These are phyloP conservation scores for Melinaea menophilus DNA, from an alignment of 2,888 invertebrate genomes.

Conservation along the genomic window DNA sequence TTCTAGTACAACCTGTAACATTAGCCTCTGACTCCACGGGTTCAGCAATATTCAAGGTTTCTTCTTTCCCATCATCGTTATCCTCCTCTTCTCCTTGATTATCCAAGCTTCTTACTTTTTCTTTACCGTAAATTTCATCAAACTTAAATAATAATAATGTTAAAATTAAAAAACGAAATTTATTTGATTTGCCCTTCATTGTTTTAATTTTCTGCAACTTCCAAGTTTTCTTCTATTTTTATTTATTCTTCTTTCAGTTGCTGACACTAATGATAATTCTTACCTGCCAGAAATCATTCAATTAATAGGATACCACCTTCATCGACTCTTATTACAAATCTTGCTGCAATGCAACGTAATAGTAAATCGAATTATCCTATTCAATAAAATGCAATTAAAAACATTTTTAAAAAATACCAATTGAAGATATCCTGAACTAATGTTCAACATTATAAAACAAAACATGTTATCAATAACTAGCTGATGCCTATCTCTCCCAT, in stretches of 20 bases:
- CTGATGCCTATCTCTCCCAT: too few species aligned
- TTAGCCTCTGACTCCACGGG: constrained; percentile 45
- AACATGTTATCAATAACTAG: too few species aligned
- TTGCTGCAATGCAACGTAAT: too few species aligned
- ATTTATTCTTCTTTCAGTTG: constrained; percentile 47
- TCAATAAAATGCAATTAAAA: too few species aligned
- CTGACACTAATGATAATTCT: constrained; percentile 17
- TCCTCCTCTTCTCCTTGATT: constrained; percentile 55
- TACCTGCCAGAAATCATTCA: constrained; percentile 13
- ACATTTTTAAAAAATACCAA: too few species aligned
- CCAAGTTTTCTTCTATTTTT: constrained; percentile 42
- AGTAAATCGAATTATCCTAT: too few species aligned
- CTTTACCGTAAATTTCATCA: constrained; percentile 42
- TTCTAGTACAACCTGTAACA: constrained; percentile 53
- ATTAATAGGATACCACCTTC: too few species aligned
- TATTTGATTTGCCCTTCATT: constrained; percentile 43
- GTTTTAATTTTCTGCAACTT: constrained; percentile 33
- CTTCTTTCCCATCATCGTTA: constrained; percentile 55
- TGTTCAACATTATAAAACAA: too few species aligned
- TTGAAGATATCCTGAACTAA: too few species aligned
- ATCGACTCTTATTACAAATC: too few species aligned
- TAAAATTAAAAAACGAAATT: constrained; percentile 44
- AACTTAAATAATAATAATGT: constrained; percentile 43
- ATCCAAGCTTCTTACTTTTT: constrained; percentile 60
- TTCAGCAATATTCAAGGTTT: constrained; percentile 54